Evolutionary conservation across 2,797 vertebrate genomes (phyloP).

Genomic region (Salmo trutta): DNA sequence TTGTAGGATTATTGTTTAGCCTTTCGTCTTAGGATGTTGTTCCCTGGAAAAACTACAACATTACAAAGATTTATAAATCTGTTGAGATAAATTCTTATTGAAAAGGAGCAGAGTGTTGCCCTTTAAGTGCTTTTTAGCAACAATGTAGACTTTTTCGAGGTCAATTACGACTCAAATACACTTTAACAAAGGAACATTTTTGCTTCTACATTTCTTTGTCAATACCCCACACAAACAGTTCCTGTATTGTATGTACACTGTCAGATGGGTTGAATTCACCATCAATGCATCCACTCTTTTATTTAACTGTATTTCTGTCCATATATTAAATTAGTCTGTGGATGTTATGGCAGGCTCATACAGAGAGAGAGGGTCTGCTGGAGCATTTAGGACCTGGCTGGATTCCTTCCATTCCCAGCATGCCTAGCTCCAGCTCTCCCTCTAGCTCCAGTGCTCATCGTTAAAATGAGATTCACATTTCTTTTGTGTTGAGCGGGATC

Average conservation of each 20-base stretch:
- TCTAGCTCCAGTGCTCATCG: slow-evolving; percentile 45
- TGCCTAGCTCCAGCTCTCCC: slow-evolving; percentile 38
- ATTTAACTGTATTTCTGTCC: not conserved
- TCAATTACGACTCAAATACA: not conserved
- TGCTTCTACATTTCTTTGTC: not conserved
- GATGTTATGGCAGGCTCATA: not conserved
- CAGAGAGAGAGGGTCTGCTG: slow-evolving; percentile 59
- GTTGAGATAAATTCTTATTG: not conserved
- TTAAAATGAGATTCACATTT: slow-evolving; percentile 73
- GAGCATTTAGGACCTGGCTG: slow-evolving; percentile 72
- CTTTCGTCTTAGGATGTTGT: too few relatives aligned
- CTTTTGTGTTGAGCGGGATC: slow-evolving; percentile 65
- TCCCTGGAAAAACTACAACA: too few relatives aligned
- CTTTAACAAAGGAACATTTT: not conserved
- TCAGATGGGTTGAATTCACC: not conserved
- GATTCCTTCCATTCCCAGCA: slow-evolving; percentile 62
- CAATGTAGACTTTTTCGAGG: not conserved
- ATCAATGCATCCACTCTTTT: not conserved
- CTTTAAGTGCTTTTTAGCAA: not conserved
- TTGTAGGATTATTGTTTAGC: not conserved
- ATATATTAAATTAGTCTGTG: not conserved
- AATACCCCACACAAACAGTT: not conserved
- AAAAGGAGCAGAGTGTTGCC: not conserved
- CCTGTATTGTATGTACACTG: too few relatives aligned
- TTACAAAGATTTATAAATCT: not conserved